Base-by-base conservation (phyloP, 2,797 vertebrate genomes). In the Geotria australis region DNA sequence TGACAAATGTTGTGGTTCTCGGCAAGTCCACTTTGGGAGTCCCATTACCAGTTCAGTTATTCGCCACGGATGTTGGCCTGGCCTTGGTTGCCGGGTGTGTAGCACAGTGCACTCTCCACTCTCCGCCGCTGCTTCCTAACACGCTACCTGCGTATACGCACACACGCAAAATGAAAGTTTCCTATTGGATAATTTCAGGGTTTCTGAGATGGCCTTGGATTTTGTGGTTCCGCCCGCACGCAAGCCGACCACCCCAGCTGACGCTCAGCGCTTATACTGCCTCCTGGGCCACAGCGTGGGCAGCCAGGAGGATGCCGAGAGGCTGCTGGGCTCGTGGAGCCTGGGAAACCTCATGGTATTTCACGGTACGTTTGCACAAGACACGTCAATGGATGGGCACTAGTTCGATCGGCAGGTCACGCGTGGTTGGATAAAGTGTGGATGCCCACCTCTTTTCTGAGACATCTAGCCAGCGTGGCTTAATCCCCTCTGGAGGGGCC, bases 321-420 rank as follows among this genome's bases (percentile, higher is more conserved):
- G 68, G 38, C 70, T 75, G 57, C 61, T 68, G 57, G 72, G 73
- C 57, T 64, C 65, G 66, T 85, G 85, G 79, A 69, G 75, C 65
- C 73, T 96, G 69, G 91, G 91, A 68, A 88, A 80, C 56, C 71
- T 98, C 59, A 79, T 96, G 47, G 81, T 98, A 11, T 98, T 98
- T 65, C 96, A 88, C 47, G 91, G 89, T 95, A 76, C 57, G 1
- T 57, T 56, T 55, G 24, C 24, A 38, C 24, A 24, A 38, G 24
- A 24, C n/a, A n/a, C n/a, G n/a, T n/a, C n/a, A n/a, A n/a, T n/a
- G n/a, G n/a, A n/a, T n/a, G n/a, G n/a, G n/a, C n/a, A n/a, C n/a
- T n/a, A n/a, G n/a, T n/a, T n/a, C n/a, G n/a, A n/a, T 38, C 24
- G n/a, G 24, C 24, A 38, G 24, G 24, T 38, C 24, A 38, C 24